Evolutionary conservation across 2,888 invertebrate species (phyloP).

Genomic region (Junonia oenone): DNA sequence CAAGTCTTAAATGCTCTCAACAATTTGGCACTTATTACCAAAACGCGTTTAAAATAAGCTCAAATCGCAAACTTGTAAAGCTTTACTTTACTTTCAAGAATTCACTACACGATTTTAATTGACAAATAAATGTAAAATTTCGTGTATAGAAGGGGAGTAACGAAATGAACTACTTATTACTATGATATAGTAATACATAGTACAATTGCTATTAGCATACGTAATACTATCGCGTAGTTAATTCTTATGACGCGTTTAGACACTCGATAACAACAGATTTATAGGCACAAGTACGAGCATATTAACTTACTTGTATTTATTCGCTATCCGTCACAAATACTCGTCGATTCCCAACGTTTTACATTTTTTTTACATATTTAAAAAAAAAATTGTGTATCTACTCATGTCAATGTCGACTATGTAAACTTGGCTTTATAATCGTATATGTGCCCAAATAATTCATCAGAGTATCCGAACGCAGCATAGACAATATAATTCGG

Average conservation of each 20-base stretch:
- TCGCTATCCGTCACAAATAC: no score
- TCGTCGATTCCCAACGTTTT: no score
- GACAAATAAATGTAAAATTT: background rate
- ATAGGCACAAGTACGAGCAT: no score
- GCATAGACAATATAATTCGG: background rate
- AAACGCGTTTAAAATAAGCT: constrained; percentile 21
- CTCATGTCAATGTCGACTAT: no score
- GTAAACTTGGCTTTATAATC: background rate
- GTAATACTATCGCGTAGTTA: background rate
- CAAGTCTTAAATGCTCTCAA: constrained; percentile 15
- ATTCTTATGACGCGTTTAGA: background rate
- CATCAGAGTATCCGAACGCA: background rate
- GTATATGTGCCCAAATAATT: background rate
- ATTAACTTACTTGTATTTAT: no score
- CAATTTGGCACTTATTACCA: constrained; percentile 22
- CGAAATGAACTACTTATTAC: background rate
- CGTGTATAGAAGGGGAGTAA: background rate
- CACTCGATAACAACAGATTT: no score
- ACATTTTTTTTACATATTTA: no score
- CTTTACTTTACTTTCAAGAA: background rate
- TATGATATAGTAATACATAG: background rate
- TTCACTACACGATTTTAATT: background rate
- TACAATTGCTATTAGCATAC: background rate
- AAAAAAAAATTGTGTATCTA: no score
- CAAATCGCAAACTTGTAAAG: constrained; percentile 6